Percentiles rank a stretch among this genome's conserved stretches.
These are phyloP conservation scores for Psylliodes chrysocephalus DNA, from an alignment of 2,888 invertebrate genomes.

Conservation along the genomic window DNA sequence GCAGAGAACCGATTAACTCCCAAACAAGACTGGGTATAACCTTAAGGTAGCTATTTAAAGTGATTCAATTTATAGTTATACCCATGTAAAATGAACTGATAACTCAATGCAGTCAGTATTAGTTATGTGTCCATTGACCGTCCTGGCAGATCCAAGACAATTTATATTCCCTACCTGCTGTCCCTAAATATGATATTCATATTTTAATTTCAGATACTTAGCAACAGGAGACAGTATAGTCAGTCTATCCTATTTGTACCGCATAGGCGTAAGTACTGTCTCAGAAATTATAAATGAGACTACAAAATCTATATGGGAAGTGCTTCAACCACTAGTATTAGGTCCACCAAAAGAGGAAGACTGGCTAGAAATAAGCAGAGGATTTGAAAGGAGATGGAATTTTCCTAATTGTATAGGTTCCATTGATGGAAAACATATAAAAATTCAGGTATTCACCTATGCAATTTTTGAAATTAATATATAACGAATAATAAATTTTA, in stretches of 20 bases:
- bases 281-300: slow-evolving; percentile 11
- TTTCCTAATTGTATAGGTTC: slow-evolving; percentile 18
- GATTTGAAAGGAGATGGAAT: neutral
- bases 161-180: too few relatives aligned
- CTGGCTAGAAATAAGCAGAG: neutral
- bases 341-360: neutral
- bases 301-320: slow-evolving; percentile 15
- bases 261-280: slow-evolving; percentile 21
- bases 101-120: too few relatives aligned
- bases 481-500: too few relatives aligned
- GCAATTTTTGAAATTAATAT: too few relatives aligned
- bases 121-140: too few relatives aligned
- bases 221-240: slow-evolving; percentile 13
- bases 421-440: slow-evolving; percentile 11
- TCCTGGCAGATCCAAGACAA: too few relatives aligned
- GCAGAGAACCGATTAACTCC: too few relatives aligned
- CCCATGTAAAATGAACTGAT: too few relatives aligned
- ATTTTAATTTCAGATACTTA: slow-evolving; percentile 14
- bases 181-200: too few relatives aligned
- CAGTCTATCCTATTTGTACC: slow-evolving; percentile 2
- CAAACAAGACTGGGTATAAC: too few relatives aligned
- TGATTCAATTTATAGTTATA: too few relatives aligned
- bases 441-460: neutral
- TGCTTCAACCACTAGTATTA: neutral
- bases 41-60: too few relatives aligned